phyloP scores from a whole-genome alignment of 2,888 invertebrate genomes.

The Stenodema calcarata region DNA sequence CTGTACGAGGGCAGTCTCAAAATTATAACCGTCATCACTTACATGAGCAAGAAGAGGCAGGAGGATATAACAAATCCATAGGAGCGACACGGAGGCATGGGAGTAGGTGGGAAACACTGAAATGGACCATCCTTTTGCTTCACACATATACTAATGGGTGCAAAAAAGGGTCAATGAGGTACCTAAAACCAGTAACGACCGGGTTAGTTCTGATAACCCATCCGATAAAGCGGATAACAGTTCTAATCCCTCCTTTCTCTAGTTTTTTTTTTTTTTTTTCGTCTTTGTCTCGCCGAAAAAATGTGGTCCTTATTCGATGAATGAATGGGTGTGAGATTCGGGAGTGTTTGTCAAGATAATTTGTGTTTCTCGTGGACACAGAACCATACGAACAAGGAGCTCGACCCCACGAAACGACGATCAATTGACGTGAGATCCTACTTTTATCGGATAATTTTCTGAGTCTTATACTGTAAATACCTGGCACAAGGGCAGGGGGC shows the following conservation, averaged over 20 bases:
- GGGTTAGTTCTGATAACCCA: not conserved
- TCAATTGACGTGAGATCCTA: too few relatives aligned
- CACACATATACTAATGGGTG: not conserved
- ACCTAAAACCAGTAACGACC: conserved; percentile 21
- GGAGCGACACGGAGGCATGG: not conserved
- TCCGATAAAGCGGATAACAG: not conserved
- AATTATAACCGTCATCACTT: not conserved
- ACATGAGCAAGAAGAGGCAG: not conserved
- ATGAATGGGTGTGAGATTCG: not conserved
- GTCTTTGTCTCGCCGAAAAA: not conserved
- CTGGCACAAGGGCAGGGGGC: conserved; percentile 52
- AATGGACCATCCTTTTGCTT: not conserved
- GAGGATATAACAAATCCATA: not conserved
- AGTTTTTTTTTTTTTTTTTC: not conserved
- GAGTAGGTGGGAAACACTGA: not conserved
- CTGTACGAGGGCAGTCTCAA: too few relatives aligned
- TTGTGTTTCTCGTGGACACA: too few relatives aligned
- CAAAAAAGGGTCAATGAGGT: not conserved
- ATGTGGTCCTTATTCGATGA: not conserved
- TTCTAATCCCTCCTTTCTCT: not conserved
- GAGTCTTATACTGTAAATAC: not conserved
- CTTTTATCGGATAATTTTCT: not conserved
- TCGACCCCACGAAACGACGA: not conserved
- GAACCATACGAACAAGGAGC: too few relatives aligned
- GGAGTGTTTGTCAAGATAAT: not conserved